Evolutionary conservation across 2,797 vertebrate genomes (phyloP).

Genomic region (Pseudocheirus occidentalis): DNA sequence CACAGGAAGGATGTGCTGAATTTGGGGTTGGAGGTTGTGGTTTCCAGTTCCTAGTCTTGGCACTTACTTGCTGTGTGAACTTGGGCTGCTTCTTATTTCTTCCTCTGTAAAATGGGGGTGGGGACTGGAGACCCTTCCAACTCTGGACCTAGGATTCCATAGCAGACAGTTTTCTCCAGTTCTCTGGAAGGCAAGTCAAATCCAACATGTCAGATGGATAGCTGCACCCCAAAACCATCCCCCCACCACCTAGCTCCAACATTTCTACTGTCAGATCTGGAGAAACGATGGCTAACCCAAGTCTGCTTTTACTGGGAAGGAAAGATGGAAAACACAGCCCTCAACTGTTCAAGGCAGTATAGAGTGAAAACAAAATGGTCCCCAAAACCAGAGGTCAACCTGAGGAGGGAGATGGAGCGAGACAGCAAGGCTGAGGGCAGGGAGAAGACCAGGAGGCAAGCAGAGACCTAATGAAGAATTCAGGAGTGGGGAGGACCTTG

Average conservation of each 20-base stretch:
- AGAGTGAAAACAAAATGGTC: constrained; percentile 1
- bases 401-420: not conserved
- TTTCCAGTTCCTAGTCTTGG: not conserved
- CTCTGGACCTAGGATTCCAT: not conserved
- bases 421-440: not conserved
- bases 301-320: constrained; percentile 17
- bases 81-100: not conserved
- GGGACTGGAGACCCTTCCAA: not conserved
- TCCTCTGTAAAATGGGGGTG: not conserved
- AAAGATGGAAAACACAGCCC: constrained; percentile 4
- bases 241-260: not conserved
- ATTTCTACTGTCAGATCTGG: not conserved
- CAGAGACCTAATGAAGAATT: not conserved
- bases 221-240: not conserved
- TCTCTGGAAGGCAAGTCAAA: not conserved
- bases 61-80: not conserved
- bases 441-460: not conserved
- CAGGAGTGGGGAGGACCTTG: not conserved
- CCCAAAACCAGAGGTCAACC: not conserved
- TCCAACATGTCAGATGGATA: not conserved
- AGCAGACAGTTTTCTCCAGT: not conserved
- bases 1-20: too few relatives aligned
- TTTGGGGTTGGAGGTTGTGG: not conserved
- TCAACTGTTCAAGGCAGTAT: not conserved
- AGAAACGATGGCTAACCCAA: not conserved